Base-by-base conservation (phyloP, 2,797 vertebrate species). In the Naso thynnoides region DNA sequence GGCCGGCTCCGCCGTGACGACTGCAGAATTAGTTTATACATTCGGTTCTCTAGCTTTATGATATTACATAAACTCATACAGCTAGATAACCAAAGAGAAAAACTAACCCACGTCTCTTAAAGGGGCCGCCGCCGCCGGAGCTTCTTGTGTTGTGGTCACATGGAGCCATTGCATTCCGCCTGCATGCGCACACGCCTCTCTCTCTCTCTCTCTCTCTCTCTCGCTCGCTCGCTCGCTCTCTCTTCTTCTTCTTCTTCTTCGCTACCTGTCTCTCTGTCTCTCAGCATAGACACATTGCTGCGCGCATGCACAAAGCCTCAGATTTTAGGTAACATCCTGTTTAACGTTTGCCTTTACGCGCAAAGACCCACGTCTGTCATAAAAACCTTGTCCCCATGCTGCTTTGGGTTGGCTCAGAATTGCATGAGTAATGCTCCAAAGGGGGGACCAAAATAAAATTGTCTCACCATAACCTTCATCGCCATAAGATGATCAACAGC, bases 1-100 rank as follows among this genome's bases (percentile, higher is more conserved):
- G 77, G 71, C 68, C 79, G 76, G 72, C 78, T 90, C 82, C 85
- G 82, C 74, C 64, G 75, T 83, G 93, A 94, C 93, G 96, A 94
- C 89, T 55, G 86, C 82, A 61, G 94, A 87, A 96, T 57, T 91
- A 95, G 96, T 96, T 97, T 95, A 87, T 97, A 97, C 96, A 94
- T 98, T 98, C 97, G 97, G 97, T 98, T 98, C 95, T 97, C 97
- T 97, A 98, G 97, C 97, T 98, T 98, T 98, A 98, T 98, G 97
- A 98, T 95, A 96, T 96, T 95, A 94, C 94, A 96, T 95, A 95
- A 93, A 96, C 96, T 97, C 96, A 97, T 97, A 97, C 96, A 97
- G 96, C 96, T 97, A 97, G 96, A 97, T 96, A 97, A 97, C 96
- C 96, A 96, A 97, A 97, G 96, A 97, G 93, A 97, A 95, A 96